phyloP scores from a whole-genome alignment of 2,888 invertebrate species.

The Pheosia tremula region DNA sequence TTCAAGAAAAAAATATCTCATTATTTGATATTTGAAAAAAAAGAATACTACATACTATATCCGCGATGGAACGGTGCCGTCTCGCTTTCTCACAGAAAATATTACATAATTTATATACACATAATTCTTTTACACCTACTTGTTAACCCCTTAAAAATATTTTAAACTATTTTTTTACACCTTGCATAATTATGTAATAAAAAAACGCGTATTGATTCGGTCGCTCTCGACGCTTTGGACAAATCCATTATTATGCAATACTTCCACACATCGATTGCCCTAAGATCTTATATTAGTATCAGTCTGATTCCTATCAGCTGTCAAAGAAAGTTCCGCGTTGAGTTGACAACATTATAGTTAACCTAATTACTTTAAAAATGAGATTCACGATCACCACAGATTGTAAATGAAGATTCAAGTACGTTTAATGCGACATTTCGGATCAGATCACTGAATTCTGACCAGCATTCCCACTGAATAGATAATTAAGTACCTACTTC shows the following conservation, averaged over 20 bases:
- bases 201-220: neutral
- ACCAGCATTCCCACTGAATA: no score
- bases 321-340: neutral
- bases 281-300: slow-evolving; percentile 51
- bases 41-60: no score
- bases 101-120: no score
- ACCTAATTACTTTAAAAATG: neutral
- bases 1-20: no score
- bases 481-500: no score
- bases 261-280: slow-evolving; percentile 41
- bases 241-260: neutral
- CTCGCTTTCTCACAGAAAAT: no score
- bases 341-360: neutral
- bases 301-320: slow-evolving; percentile 43
- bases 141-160: no score
- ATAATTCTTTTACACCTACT: no score
- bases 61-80: no score
- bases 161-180: no score
- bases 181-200: no score
- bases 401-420: neutral
- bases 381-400: neutral
- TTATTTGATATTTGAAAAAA: no score
- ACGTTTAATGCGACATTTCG: neutral
- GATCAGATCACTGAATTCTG: neutral
- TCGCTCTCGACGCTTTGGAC: neutral